Evolutionary conservation across 2,888 invertebrate genomes (phyloP).

Genomic region (Aromia moschata): DNA sequence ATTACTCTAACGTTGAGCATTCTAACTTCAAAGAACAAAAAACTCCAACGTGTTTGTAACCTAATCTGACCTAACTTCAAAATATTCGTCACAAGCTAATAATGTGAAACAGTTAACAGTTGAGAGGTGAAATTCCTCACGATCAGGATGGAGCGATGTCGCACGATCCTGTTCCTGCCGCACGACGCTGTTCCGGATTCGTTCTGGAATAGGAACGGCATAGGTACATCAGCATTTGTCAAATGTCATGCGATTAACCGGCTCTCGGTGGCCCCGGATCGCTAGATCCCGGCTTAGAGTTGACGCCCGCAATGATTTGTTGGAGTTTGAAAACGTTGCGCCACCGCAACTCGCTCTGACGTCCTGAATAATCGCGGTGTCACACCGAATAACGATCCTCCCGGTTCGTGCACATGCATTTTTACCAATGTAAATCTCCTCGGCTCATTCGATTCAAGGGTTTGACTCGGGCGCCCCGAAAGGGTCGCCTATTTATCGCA

Average conservation of each 20-base stretch:
- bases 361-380: conserved; percentile 43
- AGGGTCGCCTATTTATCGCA: background rate
- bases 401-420: conserved; percentile 52
- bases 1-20: too few species aligned
- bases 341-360: conserved; percentile 36
- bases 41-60: too few species aligned
- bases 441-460: conserved; percentile 22
- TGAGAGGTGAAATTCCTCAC: too few species aligned
- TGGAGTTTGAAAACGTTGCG: conserved; percentile 40
- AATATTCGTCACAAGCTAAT: too few species aligned
- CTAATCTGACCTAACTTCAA: too few species aligned
- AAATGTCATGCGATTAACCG: conserved; percentile 39
- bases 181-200: too few species aligned
- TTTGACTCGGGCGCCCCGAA: conserved; percentile 1
- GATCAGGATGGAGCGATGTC: too few species aligned
- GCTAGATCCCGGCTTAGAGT: conserved; percentile 49
- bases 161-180: too few species aligned
- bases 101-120: too few species aligned
- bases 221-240: conserved; percentile 43
- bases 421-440: conserved; percentile 50
- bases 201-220: conserved; percentile 26
- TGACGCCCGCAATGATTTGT: conserved; percentile 61
- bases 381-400: conserved; percentile 50
- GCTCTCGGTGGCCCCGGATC: conserved; percentile 33
- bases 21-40: too few species aligned